Conservation (phyloP, 2,797 vertebrate genomes). For the Zalophus californianus region DNA sequence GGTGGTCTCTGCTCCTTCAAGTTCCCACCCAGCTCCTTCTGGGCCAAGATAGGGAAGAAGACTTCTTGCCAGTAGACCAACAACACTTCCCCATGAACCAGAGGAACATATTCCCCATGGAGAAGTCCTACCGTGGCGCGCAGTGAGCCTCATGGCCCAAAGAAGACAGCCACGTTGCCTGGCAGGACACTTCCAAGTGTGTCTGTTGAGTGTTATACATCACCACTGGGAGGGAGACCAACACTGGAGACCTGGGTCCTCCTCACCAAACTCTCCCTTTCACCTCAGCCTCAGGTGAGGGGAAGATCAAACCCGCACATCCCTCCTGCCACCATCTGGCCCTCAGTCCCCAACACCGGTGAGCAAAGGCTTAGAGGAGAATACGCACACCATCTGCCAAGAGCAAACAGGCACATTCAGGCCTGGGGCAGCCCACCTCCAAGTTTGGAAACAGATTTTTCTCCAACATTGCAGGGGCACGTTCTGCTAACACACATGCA, state of each 20-base stretch:
- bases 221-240: not conserved
- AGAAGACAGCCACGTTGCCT: not conserved
- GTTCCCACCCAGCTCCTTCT: not conserved
- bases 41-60: not conserved
- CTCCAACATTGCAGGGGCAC: not conserved
- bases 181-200: not conserved
- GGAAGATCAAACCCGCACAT: not conserved
- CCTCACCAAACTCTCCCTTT: not conserved
- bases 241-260: not conserved
- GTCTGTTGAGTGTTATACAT: too few species aligned
- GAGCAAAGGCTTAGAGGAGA: not conserved
- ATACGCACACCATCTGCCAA: not conserved
- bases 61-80: not conserved
- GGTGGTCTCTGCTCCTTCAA: not conserved
- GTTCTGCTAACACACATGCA: not conserved
- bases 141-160: not conserved
- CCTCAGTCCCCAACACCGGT: not conserved
- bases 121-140: not conserved
- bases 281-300: not conserved
- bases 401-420: not conserved
- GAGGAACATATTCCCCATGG: not conserved
- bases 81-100: too few species aligned
- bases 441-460: not conserved
- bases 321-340: not conserved
- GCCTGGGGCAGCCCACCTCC: not conserved